These are phyloP conservation scores for Uria lomvia DNA, from an alignment of 2,113 vertebrate species.

Conservation along the genomic window DNA sequence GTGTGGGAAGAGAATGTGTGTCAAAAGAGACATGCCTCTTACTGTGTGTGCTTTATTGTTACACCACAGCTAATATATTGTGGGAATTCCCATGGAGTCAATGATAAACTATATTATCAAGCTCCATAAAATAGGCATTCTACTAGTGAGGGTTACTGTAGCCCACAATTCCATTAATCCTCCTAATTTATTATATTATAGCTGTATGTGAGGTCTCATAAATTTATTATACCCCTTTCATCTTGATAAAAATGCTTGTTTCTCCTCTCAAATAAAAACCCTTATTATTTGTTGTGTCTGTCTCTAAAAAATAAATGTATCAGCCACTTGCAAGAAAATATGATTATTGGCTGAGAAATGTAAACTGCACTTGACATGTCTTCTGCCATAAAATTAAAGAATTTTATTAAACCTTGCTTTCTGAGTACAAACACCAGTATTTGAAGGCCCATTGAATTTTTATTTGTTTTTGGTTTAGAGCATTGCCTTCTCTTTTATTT, in stretches of 20 bases:
- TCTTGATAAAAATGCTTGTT: constrained; percentile 77
- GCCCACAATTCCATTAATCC: constrained; percentile 84
- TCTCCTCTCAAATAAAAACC: constrained; percentile 75
- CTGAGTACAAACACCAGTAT: constrained; percentile 47
- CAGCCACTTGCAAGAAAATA: constrained; percentile 77
- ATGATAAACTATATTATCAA: constrained; percentile 87
- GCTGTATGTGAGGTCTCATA: constrained; percentile 85
- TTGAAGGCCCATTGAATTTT: constrained; percentile 69
- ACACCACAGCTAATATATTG: constrained; percentile 88
- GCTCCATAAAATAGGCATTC: constrained; percentile 83
- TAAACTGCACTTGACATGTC: constrained; percentile 79
- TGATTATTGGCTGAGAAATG: constrained; percentile 77
- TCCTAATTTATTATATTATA: constrained; percentile 87
- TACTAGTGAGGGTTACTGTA: constrained; percentile 82
- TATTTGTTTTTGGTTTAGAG: constrained; percentile 68
- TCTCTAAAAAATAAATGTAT: constrained; percentile 75
- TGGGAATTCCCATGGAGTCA: constrained; percentile 88
- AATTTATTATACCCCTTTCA: constrained; percentile 83
- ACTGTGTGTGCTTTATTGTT: constrained; percentile 90
- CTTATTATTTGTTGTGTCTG: constrained; percentile 80
- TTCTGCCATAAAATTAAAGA: constrained; percentile 75
- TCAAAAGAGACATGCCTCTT: constrained; percentile 90
- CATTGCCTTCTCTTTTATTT: constrained; percentile 18
- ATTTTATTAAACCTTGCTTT: constrained; percentile 75
- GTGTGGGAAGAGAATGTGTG: constrained; percentile 97